Percentiles rank a stretch among this genome's conserved stretches.
These are phyloP conservation scores for Lamellibrachia columna DNA, from an alignment of 2,888 invertebrate species.

Conservation along the genomic window DNA sequence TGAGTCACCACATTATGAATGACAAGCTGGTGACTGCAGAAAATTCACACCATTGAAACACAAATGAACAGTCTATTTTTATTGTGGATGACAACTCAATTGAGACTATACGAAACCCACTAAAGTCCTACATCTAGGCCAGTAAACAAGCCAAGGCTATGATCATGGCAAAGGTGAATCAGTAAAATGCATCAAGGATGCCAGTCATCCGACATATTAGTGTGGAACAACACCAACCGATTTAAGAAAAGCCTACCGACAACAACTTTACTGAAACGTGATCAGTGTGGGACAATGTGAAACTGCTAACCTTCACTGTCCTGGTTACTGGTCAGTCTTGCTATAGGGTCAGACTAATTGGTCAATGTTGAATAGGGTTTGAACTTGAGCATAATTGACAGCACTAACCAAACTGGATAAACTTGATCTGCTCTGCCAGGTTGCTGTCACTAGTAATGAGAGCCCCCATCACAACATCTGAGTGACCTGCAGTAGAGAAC, in stretches of 20 bases:
- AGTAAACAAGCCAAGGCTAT: not conserved
- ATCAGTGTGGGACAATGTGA: too few species aligned
- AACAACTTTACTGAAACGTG: not conserved
- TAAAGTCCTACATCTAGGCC: not conserved
- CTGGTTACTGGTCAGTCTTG: not conserved
- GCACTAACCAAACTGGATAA: conserved; percentile 84
- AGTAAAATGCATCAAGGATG: not conserved
- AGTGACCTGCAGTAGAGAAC: conserved; percentile 74
- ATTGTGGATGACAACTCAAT: not conserved
- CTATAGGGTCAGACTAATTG: conserved; percentile 22
- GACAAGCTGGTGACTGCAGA: not conserved
- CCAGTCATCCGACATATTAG: not conserved
- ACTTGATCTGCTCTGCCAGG: conserved; percentile 78
- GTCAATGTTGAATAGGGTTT: not conserved
- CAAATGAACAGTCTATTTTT: not conserved
- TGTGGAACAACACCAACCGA: not conserved
- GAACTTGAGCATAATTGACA: not conserved
- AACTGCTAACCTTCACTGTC: not conserved
- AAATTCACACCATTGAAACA: not conserved
- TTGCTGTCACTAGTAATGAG: conserved; percentile 79
- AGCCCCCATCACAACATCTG: conserved; percentile 96
- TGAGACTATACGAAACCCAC: not conserved
- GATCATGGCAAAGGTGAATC: not conserved
- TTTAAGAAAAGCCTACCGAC: not conserved
- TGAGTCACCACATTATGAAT: not conserved